Evolutionary conservation across 2,113 vertebrate species (phyloP).

Genomic region (Eulacestoma nigropectus): DNA sequence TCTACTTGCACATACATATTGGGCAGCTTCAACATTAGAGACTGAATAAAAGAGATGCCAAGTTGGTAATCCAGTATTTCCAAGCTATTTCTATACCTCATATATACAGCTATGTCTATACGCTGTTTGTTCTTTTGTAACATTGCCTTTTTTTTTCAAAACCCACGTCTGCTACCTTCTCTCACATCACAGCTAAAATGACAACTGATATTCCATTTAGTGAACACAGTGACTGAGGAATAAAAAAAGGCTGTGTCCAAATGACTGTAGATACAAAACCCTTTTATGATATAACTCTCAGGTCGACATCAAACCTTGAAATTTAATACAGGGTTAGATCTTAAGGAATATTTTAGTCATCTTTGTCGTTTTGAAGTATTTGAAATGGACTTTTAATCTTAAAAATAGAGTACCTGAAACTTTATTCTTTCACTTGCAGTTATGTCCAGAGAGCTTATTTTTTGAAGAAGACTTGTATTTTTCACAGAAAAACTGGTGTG

Average conservation of each 20-base stretch:
- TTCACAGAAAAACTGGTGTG: background rate
- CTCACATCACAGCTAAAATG: background rate
- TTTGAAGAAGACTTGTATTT: background rate
- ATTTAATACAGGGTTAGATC: background rate
- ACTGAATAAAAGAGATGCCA: background rate
- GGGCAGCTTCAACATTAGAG: background rate
- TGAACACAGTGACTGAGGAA: background rate
- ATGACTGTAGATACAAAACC: background rate
- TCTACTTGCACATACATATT: background rate
- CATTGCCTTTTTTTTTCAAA: background rate
- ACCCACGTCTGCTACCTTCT: background rate
- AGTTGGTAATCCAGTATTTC: background rate
- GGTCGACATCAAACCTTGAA: background rate
- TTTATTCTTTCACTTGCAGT: background rate
- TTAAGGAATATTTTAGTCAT: background rate
- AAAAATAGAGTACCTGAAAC: background rate
- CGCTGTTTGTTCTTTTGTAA: background rate
- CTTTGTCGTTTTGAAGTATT: background rate
- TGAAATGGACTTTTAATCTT: background rate
- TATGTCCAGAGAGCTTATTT: background rate
- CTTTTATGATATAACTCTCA: background rate
- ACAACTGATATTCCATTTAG: background rate
- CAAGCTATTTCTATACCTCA: background rate
- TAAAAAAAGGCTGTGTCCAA: background rate
- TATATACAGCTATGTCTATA: background rate